Evolutionary conservation across 2,113 vertebrate species (phyloP).

Genomic region (Phylloscopus whistleri): DNA sequence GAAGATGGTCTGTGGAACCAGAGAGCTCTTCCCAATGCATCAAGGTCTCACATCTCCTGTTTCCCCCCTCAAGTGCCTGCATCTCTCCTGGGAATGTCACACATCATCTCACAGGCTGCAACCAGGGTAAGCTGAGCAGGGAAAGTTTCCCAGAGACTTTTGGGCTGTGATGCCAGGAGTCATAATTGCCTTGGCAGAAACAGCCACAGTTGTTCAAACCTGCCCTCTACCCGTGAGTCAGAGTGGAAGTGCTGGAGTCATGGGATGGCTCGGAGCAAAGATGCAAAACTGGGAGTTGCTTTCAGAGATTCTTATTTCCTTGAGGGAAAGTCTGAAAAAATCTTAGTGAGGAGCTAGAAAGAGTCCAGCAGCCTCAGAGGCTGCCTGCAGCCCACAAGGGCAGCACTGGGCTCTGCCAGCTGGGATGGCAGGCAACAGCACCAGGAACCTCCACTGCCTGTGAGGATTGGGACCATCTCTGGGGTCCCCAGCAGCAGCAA

Average conservation of each 20-base stretch:
- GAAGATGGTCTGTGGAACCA: background rate
- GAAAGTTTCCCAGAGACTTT: slow-evolving; percentile 10
- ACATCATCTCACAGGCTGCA: background rate
- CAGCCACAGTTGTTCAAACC: slow-evolving; percentile 12
- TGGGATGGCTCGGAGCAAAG: background rate
- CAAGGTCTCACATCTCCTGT: background rate
- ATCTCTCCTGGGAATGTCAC: background rate
- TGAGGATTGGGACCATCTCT: background rate
- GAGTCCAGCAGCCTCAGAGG: background rate
- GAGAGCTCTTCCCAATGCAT: background rate
- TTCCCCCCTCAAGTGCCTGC: background rate
- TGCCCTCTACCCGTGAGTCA: slow-evolving; percentile 46
- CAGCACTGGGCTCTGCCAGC: background rate
- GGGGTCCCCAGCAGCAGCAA: accelerated
- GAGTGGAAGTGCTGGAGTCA: background rate
- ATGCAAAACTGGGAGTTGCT: slow-evolving; percentile 25
- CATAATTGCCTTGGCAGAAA: slow-evolving; percentile 29
- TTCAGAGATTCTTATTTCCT: slow-evolving; percentile 17
- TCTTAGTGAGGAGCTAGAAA: background rate
- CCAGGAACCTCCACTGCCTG: background rate
- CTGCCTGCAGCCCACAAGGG: background rate
- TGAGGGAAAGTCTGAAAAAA: background rate
- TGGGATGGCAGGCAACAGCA: background rate
- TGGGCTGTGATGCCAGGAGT: background rate
- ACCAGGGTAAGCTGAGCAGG: background rate